These are phyloP conservation scores for Nowickia ferox DNA, from an alignment of 2,888 invertebrate genomes.

Conservation along the genomic window DNA sequence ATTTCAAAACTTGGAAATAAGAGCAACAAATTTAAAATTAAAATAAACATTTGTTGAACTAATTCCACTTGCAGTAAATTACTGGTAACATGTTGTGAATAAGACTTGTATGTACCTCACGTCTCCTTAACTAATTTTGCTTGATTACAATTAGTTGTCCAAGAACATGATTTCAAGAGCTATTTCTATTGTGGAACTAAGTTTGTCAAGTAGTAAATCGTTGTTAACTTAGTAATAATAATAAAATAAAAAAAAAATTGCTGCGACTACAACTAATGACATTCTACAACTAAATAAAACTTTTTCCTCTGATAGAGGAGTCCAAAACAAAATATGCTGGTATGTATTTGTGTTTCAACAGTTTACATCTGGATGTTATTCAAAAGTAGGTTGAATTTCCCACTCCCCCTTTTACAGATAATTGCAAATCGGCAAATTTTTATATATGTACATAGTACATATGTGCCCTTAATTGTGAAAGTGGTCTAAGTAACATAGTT, in stretches of 20 bases:
- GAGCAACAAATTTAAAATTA: neutral
- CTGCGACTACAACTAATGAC: slow-evolving; percentile 20
- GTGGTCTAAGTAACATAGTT: too few species aligned
- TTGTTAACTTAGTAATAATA: slow-evolving; percentile 9
- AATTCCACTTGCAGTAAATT: slow-evolving; percentile 15
- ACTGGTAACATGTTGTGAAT: neutral
- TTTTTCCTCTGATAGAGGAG: neutral
- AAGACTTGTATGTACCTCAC: neutral
- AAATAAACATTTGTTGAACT: neutral
- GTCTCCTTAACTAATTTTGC: neutral
- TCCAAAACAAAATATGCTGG: too few species aligned
- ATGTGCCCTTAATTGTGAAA: too few species aligned
- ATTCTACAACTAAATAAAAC: slow-evolving; percentile 4
- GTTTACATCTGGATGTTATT: too few species aligned
- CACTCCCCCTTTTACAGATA: too few species aligned
- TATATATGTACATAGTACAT: too few species aligned
- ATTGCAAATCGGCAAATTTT: too few species aligned
- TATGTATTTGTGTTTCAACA: too few species aligned
- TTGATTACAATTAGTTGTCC: neutral
- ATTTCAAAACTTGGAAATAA: slow-evolving; percentile 6
- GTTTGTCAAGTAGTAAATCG: neutral
- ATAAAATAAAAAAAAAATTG: neutral
- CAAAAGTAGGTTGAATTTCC: too few species aligned
- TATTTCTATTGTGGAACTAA: slow-evolving; percentile 13
- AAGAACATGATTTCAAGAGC: neutral